Evolutionary conservation across 2,113 vertebrate species (phyloP), one percentile per base, ranked within the genome.

Genomic region (Atractosteus spatula): DNA sequence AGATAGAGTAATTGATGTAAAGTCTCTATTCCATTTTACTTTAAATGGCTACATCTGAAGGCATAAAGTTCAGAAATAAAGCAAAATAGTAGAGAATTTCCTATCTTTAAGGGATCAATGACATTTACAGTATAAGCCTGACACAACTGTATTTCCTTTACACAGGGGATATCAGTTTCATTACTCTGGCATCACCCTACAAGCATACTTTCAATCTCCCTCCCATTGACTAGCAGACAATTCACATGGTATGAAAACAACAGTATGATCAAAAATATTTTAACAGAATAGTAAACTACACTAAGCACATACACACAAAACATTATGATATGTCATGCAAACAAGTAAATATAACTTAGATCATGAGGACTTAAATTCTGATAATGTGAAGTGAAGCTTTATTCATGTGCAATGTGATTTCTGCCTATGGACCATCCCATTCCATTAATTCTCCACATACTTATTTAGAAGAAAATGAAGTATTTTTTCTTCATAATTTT

Each of bases 121-220:
- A 41, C 74, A 80, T 75, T 82, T 81, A 29, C 29, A 29, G 29
- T 29, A 78, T 82, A 76, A 80, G 77, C 87, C 77, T 54, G 43
- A 62, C 81, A 89, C 77, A 56, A 71, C 0, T 43, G 64, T 69
- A 56, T 84, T 80, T 74, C 83, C 69, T 85, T 78, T 73, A 73
- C 78, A 70, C 78, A 78, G 81, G 76, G 79, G 77, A 72, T 79
- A 84, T 86, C 74, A 77, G 72, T 77, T 85, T 82, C 73, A 84
- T 76, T 41, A 75, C 73, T 47, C 78, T 71, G 54, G 71, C 57
- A 69, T 81, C 71, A 78, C 79, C 72, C 78, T 61, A 55, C 69
- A 74, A 74, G 74, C 3, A 17, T 8, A 7, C 4, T 29, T 42
- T 41, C 66, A 55, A 68, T 68, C 66, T 29, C 16, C 55, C 67